Percentiles rank a stretch among this genome's conserved stretches.
phyloP scores from a whole-genome alignment of 2,113 vertebrate species.

The Vireo altiloquus region DNA sequence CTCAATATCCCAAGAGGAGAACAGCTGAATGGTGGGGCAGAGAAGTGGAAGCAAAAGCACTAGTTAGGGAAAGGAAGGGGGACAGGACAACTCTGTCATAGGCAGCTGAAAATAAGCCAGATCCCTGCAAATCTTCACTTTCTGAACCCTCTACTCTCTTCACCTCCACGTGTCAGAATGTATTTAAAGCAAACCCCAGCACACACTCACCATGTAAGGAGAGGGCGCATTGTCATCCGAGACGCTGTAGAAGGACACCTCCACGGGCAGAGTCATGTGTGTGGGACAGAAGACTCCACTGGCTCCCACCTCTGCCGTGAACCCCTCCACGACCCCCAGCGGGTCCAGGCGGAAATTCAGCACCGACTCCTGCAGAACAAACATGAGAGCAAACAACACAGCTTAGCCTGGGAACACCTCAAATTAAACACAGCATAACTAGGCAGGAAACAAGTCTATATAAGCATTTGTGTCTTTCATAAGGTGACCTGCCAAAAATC shows the following conservation, averaged over 20 bases:
- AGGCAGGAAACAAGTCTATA: not conserved
- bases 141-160: not conserved
- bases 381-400: too few species aligned
- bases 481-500: not conserved
- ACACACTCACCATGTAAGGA: constrained; percentile 90
- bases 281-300: constrained; percentile 97
- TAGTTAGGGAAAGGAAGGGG: not conserved
- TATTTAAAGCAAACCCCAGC: not conserved
- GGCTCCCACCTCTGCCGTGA: constrained; percentile 94
- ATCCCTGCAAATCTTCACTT: not conserved
- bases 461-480: not conserved
- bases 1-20: not conserved
- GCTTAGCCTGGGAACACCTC: not conserved
- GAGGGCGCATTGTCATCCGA: constrained; percentile 98
- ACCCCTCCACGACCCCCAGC: constrained; percentile 87
- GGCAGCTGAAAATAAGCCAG: not conserved
- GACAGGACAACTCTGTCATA: not conserved
- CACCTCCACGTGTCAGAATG: not conserved
- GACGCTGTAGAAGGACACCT: constrained; percentile 98
- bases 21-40: not conserved
- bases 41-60: not conserved
- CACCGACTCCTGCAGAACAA: constrained; percentile 90
- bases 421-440: not conserved
- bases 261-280: constrained; percentile 94
- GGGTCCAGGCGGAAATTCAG: constrained; percentile 95